Conservation (phyloP, 2,888 invertebrate species). For the Temnothorax unifasciatus region DNA sequence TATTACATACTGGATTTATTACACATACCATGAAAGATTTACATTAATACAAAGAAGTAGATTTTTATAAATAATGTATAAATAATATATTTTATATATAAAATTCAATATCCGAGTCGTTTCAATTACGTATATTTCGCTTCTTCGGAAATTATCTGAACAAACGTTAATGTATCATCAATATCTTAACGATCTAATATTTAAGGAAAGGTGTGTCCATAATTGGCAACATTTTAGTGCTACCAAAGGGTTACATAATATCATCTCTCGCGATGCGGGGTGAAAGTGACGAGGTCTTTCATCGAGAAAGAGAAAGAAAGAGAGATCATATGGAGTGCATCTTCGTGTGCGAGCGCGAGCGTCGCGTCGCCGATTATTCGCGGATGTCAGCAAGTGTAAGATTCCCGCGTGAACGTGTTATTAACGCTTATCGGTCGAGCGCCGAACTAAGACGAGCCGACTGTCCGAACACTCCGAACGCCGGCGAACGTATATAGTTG, state of each 20-base stretch:
- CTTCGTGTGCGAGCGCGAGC: conserved; percentile 5
- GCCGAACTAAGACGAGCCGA: conserved; percentile 47
- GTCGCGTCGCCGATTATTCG: conserved; percentile 38
- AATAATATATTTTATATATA: not conserved
- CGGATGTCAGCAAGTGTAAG: conserved; percentile 53
- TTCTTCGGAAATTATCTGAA: not conserved
- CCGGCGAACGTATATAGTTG: conserved; percentile 41
- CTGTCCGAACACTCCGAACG: not conserved
- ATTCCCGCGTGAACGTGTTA: conserved; percentile 59
- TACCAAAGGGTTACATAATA: conserved; percentile 28
- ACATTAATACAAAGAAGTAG: not conserved
- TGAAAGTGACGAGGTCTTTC: conserved; percentile 31
- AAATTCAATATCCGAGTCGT: not conserved
- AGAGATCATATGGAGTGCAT: not conserved
- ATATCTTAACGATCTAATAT: not conserved
- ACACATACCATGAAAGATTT: not conserved
- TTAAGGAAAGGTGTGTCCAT: not conserved
- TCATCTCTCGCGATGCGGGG: not conserved
- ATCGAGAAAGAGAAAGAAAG: not conserved
- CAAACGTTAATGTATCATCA: not conserved
- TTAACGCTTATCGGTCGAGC: conserved; percentile 61
- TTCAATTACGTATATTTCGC: not conserved
- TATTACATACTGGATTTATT: conserved; percentile 2
- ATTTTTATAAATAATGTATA: not conserved
- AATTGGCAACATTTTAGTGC: not conserved